A percentile compares a stretch with the other conserved stretches of the same genome.
These are phyloP conservation scores for Pocillopora grandis DNA, from an alignment of 92 coral and sea anemone genomes.

Conservation along the genomic window DNA sequence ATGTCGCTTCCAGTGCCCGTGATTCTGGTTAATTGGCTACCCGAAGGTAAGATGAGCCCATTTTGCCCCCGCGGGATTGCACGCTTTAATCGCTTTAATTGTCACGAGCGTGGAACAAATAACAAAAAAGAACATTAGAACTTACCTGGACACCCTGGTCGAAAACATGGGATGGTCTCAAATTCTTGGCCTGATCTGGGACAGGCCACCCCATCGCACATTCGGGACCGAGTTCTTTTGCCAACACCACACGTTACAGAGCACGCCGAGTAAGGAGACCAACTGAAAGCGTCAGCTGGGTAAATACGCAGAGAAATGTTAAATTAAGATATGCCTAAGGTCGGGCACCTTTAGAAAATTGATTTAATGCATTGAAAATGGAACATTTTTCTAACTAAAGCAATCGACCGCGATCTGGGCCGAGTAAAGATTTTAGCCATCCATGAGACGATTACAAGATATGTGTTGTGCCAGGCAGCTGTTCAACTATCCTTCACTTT, in stretches of 20 bases:
- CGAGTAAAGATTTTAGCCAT: neutral
- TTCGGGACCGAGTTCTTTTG: conserved; percentile 76
- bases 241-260: conserved; percentile 92
- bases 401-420: too few species aligned
- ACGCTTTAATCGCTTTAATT: too few species aligned
- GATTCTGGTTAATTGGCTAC: too few species aligned
- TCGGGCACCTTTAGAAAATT: neutral
- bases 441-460: neutral
- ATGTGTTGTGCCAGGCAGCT: too few species aligned
- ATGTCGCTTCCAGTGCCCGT: too few species aligned
- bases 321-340: neutral
- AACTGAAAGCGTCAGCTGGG: conserved; percentile 52
- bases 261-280: conserved; percentile 86
- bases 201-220: conserved; percentile 80
- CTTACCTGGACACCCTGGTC: conserved; percentile 89
- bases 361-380: too few species aligned
- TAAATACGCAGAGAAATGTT: neutral
- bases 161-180: conserved; percentile 72
- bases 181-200: conserved; percentile 76
- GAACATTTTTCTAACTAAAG: too few species aligned
- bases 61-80: too few species aligned
- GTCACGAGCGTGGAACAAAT: too few species aligned
- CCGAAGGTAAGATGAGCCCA: too few species aligned
- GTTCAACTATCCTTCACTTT: too few species aligned
- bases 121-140: too few species aligned